A percentile compares a stretch with the other conserved stretches of the same genome.
Conservation (phyloP, 2,113 vertebrate species). For the Leptodactylus fuscus region DNA sequence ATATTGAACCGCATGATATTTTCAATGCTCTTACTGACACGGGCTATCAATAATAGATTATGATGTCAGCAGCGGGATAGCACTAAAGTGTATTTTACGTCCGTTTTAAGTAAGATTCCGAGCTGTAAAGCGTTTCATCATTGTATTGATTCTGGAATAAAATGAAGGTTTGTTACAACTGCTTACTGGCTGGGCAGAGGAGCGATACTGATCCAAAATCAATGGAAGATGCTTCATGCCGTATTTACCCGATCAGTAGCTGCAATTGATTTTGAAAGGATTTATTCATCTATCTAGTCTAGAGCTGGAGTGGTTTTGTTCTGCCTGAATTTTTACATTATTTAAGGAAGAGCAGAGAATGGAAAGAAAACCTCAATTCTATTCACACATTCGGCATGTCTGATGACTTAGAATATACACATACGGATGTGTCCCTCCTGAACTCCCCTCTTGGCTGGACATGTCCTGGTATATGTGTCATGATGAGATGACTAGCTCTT, state of each 20-base stretch:
- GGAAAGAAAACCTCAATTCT: neutral
- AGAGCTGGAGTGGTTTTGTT: neutral
- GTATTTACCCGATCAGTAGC: conserved; percentile 29
- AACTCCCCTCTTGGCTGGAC: too few species aligned
- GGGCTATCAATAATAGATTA: conserved; percentile 46
- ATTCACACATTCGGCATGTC: neutral
- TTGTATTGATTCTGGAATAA: conserved; percentile 40
- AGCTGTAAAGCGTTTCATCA: conserved; percentile 41
- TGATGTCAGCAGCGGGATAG: conserved; percentile 26
- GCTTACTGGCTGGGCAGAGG: neutral
- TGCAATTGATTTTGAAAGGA: conserved; percentile 6
- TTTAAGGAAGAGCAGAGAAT: neutral
- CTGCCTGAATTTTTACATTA: neutral
- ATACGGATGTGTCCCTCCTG: too few species aligned
- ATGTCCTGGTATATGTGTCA: too few species aligned
- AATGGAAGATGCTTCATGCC: conserved; percentile 17
- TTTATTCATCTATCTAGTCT: neutral
- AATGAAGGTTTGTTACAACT: conserved; percentile 12
- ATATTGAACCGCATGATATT: conserved; percentile 24
- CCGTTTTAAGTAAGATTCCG: conserved; percentile 39
- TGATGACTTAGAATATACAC: too few species aligned
- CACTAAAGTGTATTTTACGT: conserved; percentile 40
- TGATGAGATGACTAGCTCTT: too few species aligned
- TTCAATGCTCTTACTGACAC: conserved; percentile 5
- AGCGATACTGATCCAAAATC: conserved; percentile 45